phyloP scores from a whole-genome alignment of 2,888 invertebrate genomes.

The Phanerotoma sp. region DNA sequence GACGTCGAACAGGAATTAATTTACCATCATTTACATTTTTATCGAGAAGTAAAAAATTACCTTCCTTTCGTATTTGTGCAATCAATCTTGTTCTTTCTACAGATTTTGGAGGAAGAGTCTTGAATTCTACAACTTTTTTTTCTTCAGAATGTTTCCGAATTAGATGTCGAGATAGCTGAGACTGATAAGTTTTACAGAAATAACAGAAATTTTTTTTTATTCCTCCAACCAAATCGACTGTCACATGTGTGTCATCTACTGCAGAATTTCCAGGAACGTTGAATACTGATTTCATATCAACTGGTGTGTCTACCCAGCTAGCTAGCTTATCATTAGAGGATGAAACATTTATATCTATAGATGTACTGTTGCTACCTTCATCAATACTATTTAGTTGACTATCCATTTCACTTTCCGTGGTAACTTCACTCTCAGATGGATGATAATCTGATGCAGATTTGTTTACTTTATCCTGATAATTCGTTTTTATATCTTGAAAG shows the following conservation, averaged over 20 bases:
- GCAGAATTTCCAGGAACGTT: background rate
- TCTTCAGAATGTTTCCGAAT: constrained; percentile 8
- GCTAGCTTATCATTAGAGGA: too few relatives aligned
- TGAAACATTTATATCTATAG: too few relatives aligned
- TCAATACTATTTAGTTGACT: too few relatives aligned
- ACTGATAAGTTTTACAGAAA: constrained; percentile 25
- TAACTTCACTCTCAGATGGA: too few relatives aligned
- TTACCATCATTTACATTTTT: constrained; percentile 23
- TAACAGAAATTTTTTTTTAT: constrained; percentile 22
- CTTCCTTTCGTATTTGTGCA: constrained; percentile 20
- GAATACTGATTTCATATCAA: background rate
- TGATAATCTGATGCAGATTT: too few relatives aligned
- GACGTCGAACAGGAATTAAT: constrained; percentile 25
- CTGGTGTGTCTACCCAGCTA: background rate
- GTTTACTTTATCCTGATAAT: too few relatives aligned
- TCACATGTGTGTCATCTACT: constrained; percentile 5
- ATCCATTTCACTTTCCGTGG: too few relatives aligned
- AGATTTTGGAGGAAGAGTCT: constrained; percentile 10
- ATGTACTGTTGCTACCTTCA: too few relatives aligned
- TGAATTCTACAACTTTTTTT: constrained; percentile 17
- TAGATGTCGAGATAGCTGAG: constrained; percentile 25
- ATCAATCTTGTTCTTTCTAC: constrained; percentile 18
- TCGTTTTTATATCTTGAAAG: too few relatives aligned
- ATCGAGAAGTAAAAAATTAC: constrained; percentile 22
- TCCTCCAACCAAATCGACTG: background rate